These are phyloP conservation scores for Stichodactyla helianthus DNA, from an alignment of 64 coral and sea anemone species.

Conservation along the genomic window DNA sequence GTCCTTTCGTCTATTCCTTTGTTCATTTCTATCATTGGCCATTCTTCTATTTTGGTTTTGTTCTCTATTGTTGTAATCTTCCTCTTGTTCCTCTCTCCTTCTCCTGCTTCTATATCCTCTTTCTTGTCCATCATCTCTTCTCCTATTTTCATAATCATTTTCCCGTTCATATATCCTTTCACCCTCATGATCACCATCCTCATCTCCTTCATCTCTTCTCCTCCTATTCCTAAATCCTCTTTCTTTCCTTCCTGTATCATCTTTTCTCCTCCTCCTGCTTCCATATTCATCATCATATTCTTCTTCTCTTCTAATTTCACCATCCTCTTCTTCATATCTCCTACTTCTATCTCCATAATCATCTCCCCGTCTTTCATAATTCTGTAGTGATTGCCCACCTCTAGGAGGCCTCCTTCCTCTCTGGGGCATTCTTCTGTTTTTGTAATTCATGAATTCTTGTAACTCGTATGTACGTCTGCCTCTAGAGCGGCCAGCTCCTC, in stretches of 20 bases:
- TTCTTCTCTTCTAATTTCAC: background rate
- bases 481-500: slow-evolving; percentile 44
- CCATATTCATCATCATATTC: slow-evolving; percentile 12
- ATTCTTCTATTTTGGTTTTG: background rate
- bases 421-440: slow-evolving; percentile 17
- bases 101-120: background rate
- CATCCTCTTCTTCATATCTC: background rate
- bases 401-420: background rate
- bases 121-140: slow-evolving; percentile 20
- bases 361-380: slow-evolving; percentile 8
- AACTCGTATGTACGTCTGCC: slow-evolving; percentile 68
- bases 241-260: background rate
- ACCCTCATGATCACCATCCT: slow-evolving; percentile 8
- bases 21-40: background rate
- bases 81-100: background rate
- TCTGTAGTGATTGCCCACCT: background rate
- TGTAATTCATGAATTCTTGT: slow-evolving; percentile 64
- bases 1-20: background rate
- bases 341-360: slow-evolving; percentile 35
- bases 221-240: slow-evolving; percentile 29
- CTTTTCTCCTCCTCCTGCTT: slow-evolving; percentile 5
- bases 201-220: slow-evolving; percentile 40
- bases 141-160: slow-evolving; percentile 2
- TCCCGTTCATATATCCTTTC: slow-evolving; percentile 26
- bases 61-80: background rate